Percentiles rank a stretch among this genome's conserved stretches.
These are phyloP conservation scores for Borostomias antarcticus DNA, from an alignment of 2,797 vertebrate genomes.

Conservation along the genomic window DNA sequence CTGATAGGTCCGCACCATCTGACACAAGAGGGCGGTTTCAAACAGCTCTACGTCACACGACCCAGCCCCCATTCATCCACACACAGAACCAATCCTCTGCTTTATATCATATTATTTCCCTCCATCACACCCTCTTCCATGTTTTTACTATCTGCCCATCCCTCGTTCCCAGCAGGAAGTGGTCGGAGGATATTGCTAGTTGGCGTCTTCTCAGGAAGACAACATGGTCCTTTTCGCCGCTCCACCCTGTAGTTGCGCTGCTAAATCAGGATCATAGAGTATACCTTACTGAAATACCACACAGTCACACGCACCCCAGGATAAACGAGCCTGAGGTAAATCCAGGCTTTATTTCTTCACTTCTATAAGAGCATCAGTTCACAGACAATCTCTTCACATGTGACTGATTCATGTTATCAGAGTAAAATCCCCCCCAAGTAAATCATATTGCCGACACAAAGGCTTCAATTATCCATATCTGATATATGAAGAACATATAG, in stretches of 20 bases:
- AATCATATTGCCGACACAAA: neutral
- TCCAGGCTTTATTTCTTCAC: neutral
- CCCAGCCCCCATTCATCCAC: slow-evolving; percentile 38
- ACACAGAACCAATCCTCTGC: slow-evolving; percentile 34
- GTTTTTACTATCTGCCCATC: slow-evolving; percentile 40
- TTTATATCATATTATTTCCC: slow-evolving; percentile 40
- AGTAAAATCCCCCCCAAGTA: neutral
- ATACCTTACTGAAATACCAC: slow-evolving; percentile 37
- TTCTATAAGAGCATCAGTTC: no score
- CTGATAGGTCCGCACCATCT: slow-evolving; percentile 23
- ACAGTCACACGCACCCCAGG: slow-evolving; percentile 16
- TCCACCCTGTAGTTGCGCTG: slow-evolving; percentile 27
- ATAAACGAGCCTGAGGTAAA: neutral
- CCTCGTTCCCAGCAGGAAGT: slow-evolving; percentile 24
- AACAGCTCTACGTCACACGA: slow-evolving; percentile 35
- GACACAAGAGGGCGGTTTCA: slow-evolving; percentile 36
- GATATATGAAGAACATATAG: neutral
- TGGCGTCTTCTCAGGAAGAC: slow-evolving; percentile 44
- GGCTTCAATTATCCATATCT: neutral
- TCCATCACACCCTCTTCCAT: slow-evolving; percentile 39
- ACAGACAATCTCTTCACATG: neutral
- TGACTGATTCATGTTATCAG: neutral
- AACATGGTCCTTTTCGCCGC: slow-evolving; percentile 36
- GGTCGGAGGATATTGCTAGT: slow-evolving; percentile 31
- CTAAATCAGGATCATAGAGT: slow-evolving; percentile 38